A percentile compares a stretch with the other conserved stretches of the same genome.
These are phyloP conservation scores for Caenorhabditis zanzibari DNA, from an alignment of 2,888 invertebrate genomes.

Conservation along the genomic window DNA sequence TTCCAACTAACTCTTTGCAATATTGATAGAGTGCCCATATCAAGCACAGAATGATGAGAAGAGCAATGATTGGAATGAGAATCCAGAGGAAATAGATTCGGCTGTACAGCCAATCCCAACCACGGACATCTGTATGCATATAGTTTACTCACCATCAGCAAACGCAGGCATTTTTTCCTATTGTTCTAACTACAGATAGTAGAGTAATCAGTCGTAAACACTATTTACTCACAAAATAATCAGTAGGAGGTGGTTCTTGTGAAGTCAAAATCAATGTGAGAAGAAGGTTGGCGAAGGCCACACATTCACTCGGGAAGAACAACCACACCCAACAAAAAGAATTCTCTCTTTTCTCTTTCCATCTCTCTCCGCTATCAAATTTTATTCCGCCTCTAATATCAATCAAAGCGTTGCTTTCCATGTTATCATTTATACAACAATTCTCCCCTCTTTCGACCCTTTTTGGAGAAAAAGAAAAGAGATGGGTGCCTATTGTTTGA, in stretches of 20 bases:
- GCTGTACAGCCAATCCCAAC: conserved; percentile 65
- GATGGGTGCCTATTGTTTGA: conserved; percentile 44
- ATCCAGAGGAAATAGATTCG: conserved; percentile 72
- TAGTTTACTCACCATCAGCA: conserved; percentile 66
- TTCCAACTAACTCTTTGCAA: conserved; percentile 66
- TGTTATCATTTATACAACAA: conserved; percentile 56
- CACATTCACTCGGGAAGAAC: conserved; percentile 49
- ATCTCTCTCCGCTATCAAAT: conserved; percentile 48
- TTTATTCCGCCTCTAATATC: conserved; percentile 53
- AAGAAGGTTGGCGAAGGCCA: conserved; percentile 49
- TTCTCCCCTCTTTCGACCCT: conserved; percentile 18
- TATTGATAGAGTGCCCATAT: conserved; percentile 67
- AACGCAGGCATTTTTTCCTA: conserved; percentile 57
- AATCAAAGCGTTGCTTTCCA: conserved; percentile 52
- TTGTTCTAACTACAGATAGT: conserved; percentile 13
- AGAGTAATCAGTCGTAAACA: conserved; percentile 33
- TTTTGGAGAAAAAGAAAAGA: not conserved
- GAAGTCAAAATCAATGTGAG: conserved; percentile 42
- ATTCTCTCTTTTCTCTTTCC: conserved; percentile 24
- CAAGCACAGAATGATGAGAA: conserved; percentile 60
- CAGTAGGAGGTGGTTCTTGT: conserved; percentile 12
- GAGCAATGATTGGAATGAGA: conserved; percentile 66
- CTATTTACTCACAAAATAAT: conserved; percentile 29
- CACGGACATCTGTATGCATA: conserved; percentile 69
- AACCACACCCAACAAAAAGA: conserved; percentile 48